Conservation (phyloP, 2,888 invertebrate species). For the Caenorhabditis imperialis region DNA sequence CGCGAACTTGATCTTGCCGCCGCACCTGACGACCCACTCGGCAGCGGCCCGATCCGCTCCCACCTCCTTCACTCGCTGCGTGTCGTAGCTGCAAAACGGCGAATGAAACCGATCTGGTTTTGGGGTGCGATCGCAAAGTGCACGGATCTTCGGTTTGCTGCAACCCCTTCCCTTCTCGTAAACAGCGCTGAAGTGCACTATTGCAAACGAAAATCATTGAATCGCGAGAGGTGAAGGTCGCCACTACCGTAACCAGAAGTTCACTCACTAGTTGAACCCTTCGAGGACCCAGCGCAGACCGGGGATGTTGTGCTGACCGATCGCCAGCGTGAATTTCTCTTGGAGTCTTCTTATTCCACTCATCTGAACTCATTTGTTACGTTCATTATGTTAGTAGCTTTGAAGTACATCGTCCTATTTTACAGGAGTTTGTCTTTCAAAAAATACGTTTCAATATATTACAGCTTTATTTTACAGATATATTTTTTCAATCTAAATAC, state of each 20-base stretch:
- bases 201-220: constrained; percentile 5
- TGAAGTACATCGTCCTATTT: constrained; percentile 2
- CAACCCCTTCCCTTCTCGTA: background rate
- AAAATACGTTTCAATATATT: too few relatives aligned
- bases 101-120: constrained; percentile 33
- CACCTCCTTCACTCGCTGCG: constrained; percentile 79
- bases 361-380: constrained; percentile 19
- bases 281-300: constrained; percentile 72
- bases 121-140: constrained; percentile 7
- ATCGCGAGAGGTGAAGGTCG: constrained; percentile 8
- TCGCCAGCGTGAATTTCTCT: constrained; percentile 58
- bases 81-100: constrained; percentile 65
- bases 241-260: constrained; percentile 18
- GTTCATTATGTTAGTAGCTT: too few relatives aligned
- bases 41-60: constrained; percentile 93
- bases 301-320: constrained; percentile 70
- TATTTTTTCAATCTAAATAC: constrained; percentile 59
- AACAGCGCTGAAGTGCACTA: constrained; percentile 31
- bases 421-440: background rate
- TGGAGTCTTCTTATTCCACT: constrained; percentile 37
- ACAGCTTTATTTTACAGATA: too few relatives aligned
- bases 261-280: constrained; percentile 68
- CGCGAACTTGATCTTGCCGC: constrained; percentile 78
- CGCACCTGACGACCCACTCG: constrained; percentile 94
- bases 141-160: constrained; percentile 27